Evolutionary conservation across 2,797 vertebrate genomes (phyloP).

Genomic region (Melanitta fusca): DNA sequence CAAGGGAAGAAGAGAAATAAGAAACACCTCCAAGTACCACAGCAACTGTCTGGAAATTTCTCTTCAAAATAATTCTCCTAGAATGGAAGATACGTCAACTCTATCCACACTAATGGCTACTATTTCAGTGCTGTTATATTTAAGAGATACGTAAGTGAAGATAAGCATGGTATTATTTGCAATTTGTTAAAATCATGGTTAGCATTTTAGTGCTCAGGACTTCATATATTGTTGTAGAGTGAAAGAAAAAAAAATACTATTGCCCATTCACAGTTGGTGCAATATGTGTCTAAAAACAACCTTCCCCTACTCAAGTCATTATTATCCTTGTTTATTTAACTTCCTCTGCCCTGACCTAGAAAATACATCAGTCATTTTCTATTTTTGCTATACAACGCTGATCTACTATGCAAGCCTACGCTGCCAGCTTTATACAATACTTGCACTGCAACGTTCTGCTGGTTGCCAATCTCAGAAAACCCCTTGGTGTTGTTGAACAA

Average conservation of each 20-base stretch:
- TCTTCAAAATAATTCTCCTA: neutral
- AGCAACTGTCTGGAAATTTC: neutral
- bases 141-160: neutral
- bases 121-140: neutral
- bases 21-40: neutral
- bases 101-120: neutral
- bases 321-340: conserved; percentile 7
- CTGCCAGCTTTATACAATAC: neutral
- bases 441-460: conserved; percentile 13
- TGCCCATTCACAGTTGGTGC: neutral
- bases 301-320: neutral
- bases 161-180: neutral
- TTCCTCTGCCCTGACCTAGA: conserved; percentile 66
- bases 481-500: conserved; percentile 42
- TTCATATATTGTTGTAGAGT: neutral
- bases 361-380: conserved; percentile 41
- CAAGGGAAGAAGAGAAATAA: neutral
- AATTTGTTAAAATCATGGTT: neutral
- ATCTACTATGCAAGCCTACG: conserved; percentile 49
- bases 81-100: neutral
- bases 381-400: conserved; percentile 67
- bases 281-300: neutral
- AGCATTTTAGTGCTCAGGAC: neutral
- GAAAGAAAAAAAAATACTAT: neutral
- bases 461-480: conserved; percentile 44